Evolutionary conservation across 2,888 invertebrate species (phyloP).

Genomic region (Drosophila peninsularis): DNA sequence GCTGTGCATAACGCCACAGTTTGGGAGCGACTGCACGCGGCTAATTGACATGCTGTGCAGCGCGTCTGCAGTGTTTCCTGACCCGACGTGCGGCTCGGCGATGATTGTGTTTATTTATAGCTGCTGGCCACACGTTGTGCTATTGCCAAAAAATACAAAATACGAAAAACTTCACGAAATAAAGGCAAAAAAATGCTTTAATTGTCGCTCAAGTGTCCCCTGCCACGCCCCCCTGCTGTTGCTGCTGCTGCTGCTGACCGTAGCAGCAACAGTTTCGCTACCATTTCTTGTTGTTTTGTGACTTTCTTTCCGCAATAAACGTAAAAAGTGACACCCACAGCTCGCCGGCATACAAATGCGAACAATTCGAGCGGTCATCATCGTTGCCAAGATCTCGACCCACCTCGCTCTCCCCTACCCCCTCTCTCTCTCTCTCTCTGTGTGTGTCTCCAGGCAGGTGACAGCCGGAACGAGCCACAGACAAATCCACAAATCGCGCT

Average conservation of each 20-base stretch:
- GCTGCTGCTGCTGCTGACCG: neutral
- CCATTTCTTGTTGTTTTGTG: constrained; percentile 33
- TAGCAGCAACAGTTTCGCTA: constrained; percentile 54
- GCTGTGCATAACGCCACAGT: constrained; percentile 15
- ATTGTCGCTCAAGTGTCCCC: constrained; percentile 51
- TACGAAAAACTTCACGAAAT: constrained; percentile 10
- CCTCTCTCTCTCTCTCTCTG: neutral
- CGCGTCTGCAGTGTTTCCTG: constrained; percentile 28
- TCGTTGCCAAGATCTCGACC: constrained; percentile 43
- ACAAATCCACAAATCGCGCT: constrained; percentile 44
- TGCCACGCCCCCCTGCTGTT: neutral
- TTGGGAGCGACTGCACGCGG: constrained; percentile 22
- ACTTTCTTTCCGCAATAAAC: constrained; percentile 68
- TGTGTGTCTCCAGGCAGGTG: neutral
- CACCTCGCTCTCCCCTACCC: neutral
- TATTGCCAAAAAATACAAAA: constrained; percentile 39
- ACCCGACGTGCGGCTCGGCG: constrained; percentile 1
- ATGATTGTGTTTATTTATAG: constrained; percentile 35
- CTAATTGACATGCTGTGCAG: constrained; percentile 42
- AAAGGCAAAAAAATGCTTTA: constrained; percentile 49
- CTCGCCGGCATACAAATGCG: constrained; percentile 66
- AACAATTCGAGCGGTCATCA: constrained; percentile 38
- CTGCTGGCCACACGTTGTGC: constrained; percentile 37
- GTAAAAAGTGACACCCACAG: constrained; percentile 59
- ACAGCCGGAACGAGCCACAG: neutral